phyloP scores from a whole-genome alignment of 2,797 vertebrate genomes.

The Myripristis murdjan region DNA sequence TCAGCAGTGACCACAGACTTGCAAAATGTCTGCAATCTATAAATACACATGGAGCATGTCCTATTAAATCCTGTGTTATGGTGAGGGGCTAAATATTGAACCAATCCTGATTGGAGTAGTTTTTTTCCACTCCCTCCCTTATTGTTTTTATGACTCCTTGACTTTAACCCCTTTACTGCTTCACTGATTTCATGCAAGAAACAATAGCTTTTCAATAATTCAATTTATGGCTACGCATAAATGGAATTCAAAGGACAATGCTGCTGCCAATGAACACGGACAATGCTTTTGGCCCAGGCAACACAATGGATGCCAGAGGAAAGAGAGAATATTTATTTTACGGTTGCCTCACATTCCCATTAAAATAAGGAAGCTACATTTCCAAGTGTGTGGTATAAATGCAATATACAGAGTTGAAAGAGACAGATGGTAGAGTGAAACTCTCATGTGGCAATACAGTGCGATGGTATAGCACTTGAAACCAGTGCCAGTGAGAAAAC shows the following conservation, averaged over 20 bases:
- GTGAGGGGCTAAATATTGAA: constrained; percentile 80
- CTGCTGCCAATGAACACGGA: constrained; percentile 75
- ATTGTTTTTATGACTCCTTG: constrained; percentile 83
- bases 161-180: constrained; percentile 86
- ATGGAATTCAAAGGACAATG: constrained; percentile 82
- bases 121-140: constrained; percentile 81
- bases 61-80: constrained; percentile 83
- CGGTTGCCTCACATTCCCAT: constrained; percentile 82
- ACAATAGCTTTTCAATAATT: constrained; percentile 87
- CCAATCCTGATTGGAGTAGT: constrained; percentile 79
- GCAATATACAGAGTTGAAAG: constrained; percentile 78
- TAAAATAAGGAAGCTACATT: constrained; percentile 80
- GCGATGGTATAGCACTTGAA: constrained; percentile 72
- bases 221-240: constrained; percentile 82
- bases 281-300: constrained; percentile 66
- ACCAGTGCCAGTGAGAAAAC: constrained; percentile 74
- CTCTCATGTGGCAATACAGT: constrained; percentile 79
- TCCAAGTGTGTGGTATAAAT: constrained; percentile 75
- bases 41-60: constrained; percentile 85
- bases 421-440: constrained; percentile 85
- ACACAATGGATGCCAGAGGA: constrained; percentile 63
- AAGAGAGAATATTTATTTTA: constrained; percentile 80
- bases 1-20: constrained; percentile 52
- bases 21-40: constrained; percentile 77
- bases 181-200: constrained; percentile 80